A percentile compares a stretch with the other conserved stretches of the same genome.
Conservation (phyloP, 1,140 invertebrate genomes). For the Sycophila sp. region DNA sequence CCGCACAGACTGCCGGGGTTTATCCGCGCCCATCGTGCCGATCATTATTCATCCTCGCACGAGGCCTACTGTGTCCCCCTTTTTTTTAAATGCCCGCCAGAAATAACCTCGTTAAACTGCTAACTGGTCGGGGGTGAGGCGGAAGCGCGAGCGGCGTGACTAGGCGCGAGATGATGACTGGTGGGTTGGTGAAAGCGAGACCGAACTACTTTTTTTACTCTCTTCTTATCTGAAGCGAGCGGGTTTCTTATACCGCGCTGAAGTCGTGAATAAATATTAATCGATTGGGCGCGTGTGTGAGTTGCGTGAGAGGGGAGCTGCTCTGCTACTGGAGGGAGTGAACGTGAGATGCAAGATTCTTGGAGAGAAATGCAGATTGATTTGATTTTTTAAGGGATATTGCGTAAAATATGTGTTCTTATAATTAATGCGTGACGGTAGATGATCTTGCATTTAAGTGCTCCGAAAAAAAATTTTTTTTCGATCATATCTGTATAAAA, state of each 20-base stretch:
- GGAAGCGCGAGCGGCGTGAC: constrained; percentile 10
- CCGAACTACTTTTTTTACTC: background rate
- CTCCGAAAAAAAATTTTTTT: no score
- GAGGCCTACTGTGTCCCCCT: constrained; percentile 33
- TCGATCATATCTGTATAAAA: no score
- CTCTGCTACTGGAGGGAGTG: no score
- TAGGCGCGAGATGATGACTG: constrained; percentile 29
- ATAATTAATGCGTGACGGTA: background rate
- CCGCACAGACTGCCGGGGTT: no score
- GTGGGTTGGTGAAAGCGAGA: background rate
- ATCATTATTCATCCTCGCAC: constrained; percentile 68
- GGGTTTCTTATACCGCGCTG: background rate
- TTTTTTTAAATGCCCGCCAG: constrained; percentile 46
- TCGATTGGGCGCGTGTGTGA: background rate
- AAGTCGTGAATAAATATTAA: constrained; percentile 21
- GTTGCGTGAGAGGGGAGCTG: background rate
- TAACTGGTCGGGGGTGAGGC: constrained; percentile 41
- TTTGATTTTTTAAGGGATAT: no score
- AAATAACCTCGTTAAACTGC: constrained; percentile 57
- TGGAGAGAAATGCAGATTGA: no score
- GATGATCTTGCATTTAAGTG: no score
- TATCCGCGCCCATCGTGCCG: constrained; percentile 50
- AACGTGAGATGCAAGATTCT: no score
- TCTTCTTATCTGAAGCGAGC: background rate
- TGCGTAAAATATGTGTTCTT: no score